Base-by-base conservation (phyloP, 2,113 vertebrate species). In the Mustela lutreola region DNA sequence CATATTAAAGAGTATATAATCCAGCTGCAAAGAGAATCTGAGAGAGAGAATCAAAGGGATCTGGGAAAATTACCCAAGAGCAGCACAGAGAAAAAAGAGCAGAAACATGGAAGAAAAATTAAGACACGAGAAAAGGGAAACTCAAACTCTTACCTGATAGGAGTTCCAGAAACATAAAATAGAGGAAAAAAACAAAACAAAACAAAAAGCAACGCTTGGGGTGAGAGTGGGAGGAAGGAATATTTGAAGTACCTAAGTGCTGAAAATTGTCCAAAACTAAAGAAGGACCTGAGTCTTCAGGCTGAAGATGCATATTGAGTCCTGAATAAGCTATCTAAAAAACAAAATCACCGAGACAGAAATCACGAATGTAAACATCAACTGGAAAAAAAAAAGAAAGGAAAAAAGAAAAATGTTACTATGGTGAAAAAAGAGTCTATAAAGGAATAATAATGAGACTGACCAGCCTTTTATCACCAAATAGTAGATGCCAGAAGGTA, bases 51-150 rank as follows among this genome's bases (percentile, higher is more conserved):
- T 14, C 65, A 33, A 70, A 31, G 16, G 60, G 10, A 62, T 33
- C 62, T 58, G 42, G 91, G 60, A 73, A 84, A 95, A 91, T 79
- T 58, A 82, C 4, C 18, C 22, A 88, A 53, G 62, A 48, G 33
- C 26, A 87, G 22, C 7, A 78, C 42, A 85, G 48, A 65, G 39
- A 75, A 63, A 63, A 84, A 91, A 28, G 14, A 65, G 88, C 9
- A 26, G 39, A 88, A 94, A 89, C 31, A 21, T 39, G 8, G 83
- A 65, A 83, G 58, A 90, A 82, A 78, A 75, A 53, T 53, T n/a
- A 83, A 96, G 73, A 62, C 11, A 75, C 48, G n/a, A 70, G 81
- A 94, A 76, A 58, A 92, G 78, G 90, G 58, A 93, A 88, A 53
- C 12, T 45, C 60, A 24, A 82, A 60, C 21, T 31, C 56, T 73